Base-by-base conservation (phyloP, 2,888 invertebrate species). In the Abrostola triplasia region DNA sequence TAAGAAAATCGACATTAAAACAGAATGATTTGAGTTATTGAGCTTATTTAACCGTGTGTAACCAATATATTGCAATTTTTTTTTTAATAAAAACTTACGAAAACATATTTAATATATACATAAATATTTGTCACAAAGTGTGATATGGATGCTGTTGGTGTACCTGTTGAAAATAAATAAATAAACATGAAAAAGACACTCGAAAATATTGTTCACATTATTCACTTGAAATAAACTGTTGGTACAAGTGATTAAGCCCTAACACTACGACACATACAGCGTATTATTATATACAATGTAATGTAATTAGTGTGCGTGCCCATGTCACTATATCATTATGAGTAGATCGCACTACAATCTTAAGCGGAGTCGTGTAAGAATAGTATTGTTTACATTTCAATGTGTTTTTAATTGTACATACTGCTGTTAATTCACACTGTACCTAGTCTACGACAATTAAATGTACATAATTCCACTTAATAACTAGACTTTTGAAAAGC, bases 241-340 rank as follows among this genome's bases (percentile, higher is more conserved):
- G n/a, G n/a, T 24, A 35, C 56, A 51, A 51, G 13, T 52, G 38
- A 76, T 76, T 71, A 56, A 40, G 37, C 36, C 41, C 9, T 51
- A 36, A 44, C 54, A 12, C 36, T 36, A 53, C 42, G 24, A 42
- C 57, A 63, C 63, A 66, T 12, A 42, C 52, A 42, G 50, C 51
- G 52, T 61, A 57, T 64, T 59, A 66, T 73, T 67, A 67, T n/a
- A 48, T 55, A 61, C 72, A 64, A 61, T 74, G 72, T 78, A 67
- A 61, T 54, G 41, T 72, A 77, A 77, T 72, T 67, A 58, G 12
- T 47, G 50, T 51, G 44, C 12, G 52, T 50, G 37, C 58, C 38
- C 53, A 57, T 52, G 55, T 60, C 55, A 49, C 51, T 42, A 6
- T 65, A 44, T 55, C 50, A 72, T 72, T 71, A 64, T 9, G 13